Evolutionary conservation across 2,113 vertebrate species (phyloP).

Genomic region (Centrocercus urophasianus): DNA sequence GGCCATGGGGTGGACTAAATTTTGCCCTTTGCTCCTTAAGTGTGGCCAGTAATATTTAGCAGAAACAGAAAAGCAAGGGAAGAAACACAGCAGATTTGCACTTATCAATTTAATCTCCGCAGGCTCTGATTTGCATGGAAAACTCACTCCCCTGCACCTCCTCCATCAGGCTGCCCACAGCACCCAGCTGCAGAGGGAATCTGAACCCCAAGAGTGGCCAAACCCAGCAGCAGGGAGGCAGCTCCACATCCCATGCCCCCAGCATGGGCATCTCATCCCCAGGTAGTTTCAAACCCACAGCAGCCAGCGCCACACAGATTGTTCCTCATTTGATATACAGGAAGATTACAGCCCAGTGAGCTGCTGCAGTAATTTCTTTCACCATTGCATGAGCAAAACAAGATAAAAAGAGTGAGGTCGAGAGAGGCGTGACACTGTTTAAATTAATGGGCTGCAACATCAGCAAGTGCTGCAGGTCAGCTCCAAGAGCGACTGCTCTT

Average conservation of each 20-base stretch:
- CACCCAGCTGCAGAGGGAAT: not conserved
- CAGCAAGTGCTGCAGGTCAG: not conserved
- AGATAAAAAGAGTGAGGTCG: not conserved
- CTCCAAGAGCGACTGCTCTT: not conserved
- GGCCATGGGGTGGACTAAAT: not conserved
- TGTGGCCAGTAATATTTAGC: not conserved
- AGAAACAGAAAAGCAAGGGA: not conserved
- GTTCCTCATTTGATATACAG: not conserved
- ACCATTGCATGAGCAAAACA: not conserved
- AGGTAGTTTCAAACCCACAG: not conserved
- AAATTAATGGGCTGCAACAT: conserved; percentile 4
- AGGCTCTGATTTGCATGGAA: not conserved
- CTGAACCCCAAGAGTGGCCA: not conserved
- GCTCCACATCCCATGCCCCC: not conserved
- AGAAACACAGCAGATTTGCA: not conserved
- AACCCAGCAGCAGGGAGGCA: not conserved
- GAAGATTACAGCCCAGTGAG: not conserved
- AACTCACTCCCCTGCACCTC: not conserved
- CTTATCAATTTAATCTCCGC: not conserved
- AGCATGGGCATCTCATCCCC: not conserved
- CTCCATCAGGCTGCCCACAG: not conserved
- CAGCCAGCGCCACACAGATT: not conserved
- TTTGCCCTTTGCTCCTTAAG: not conserved
- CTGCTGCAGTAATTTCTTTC: not conserved
- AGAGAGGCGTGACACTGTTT: not conserved